These are phyloP conservation scores for Eupithecia insigniata DNA, from an alignment of 2,888 invertebrate genomes.

Conservation along the genomic window DNA sequence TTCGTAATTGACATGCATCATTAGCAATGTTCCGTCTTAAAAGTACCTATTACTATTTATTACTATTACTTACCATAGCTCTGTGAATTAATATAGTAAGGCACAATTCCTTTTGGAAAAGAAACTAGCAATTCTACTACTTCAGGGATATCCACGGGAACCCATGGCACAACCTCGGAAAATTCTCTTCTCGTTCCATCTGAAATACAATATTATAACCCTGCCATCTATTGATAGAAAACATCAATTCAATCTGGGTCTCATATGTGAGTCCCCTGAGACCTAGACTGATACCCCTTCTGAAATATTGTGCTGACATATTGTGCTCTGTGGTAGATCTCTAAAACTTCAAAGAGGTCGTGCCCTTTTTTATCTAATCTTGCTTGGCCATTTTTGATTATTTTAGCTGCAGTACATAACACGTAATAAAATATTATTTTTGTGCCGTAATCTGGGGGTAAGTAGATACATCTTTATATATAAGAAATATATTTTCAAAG, in stretches of 20 bases:
- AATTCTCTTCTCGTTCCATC: constrained; percentile 7
- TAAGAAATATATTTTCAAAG: background rate
- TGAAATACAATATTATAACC: background rate
- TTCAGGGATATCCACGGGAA: background rate
- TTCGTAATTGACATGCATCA: background rate
- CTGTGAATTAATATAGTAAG: constrained; percentile 46
- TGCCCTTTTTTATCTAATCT: too few species aligned
- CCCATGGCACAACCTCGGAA: background rate
- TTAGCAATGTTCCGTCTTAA: background rate
- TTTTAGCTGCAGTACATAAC: too few species aligned
- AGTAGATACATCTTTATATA: too few species aligned
- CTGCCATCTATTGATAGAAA: background rate
- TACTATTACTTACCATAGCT: constrained; percentile 50
- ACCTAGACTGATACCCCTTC: background rate
- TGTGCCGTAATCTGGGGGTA: too few species aligned
- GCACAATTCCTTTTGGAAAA: constrained; percentile 55
- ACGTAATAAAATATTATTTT: too few species aligned
- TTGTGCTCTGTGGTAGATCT: background rate
- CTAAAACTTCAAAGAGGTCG: background rate
- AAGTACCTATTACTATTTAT: background rate
- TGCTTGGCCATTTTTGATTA: too few species aligned
- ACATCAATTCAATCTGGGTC: background rate
- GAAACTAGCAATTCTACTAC: background rate
- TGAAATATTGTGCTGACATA: background rate
- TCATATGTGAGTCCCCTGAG: background rate